A percentile compares a stretch with the other conserved stretches of the same genome.
These are phyloP conservation scores for Tetragnatha versicolor DNA, from an alignment of 1,140 invertebrate genomes.

Conservation along the genomic window DNA sequence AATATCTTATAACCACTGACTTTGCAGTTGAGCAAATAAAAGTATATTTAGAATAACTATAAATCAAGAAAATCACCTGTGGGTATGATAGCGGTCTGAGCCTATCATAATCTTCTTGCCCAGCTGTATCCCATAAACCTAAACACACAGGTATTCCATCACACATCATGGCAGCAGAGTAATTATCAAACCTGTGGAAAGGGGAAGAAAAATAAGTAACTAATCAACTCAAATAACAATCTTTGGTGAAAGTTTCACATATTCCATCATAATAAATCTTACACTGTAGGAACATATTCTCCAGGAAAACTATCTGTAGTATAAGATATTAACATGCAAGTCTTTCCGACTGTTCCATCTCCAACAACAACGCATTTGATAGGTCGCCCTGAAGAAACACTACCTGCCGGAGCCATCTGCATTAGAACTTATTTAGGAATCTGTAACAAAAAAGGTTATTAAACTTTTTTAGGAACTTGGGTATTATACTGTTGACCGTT, in stretches of 20 bases:
- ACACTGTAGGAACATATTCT: slow-evolving; percentile 97
- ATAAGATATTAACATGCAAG: slow-evolving; percentile 98
- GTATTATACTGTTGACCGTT: too few relatives aligned
- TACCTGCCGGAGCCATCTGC: slow-evolving; percentile 55
- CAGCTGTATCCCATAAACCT: slow-evolving; percentile 93
- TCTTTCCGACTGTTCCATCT: slow-evolving; percentile 96
- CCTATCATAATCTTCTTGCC: slow-evolving; percentile 60
- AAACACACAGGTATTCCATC: slow-evolving; percentile 95
- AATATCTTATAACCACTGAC: too few relatives aligned
- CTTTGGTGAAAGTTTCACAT: background rate
- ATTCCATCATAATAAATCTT: slow-evolving; percentile 65
- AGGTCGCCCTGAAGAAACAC: slow-evolving; percentile 81
- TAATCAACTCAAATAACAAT: background rate
- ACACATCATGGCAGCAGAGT: slow-evolving; percentile 96
- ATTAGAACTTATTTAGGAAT: slow-evolving; percentile 18
- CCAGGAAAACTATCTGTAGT: slow-evolving; percentile 98
- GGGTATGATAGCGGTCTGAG: slow-evolving; percentile 78
- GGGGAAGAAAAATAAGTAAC: slow-evolving; percentile 15
- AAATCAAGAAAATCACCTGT: slow-evolving; percentile 68
- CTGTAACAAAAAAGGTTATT: background rate
- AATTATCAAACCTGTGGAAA: slow-evolving; percentile 89
- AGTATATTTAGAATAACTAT: background rate
- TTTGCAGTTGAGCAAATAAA: too few relatives aligned
- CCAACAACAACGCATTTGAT: slow-evolving; percentile 98
- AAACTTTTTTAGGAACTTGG: too few relatives aligned